phyloP scores from a whole-genome alignment of 30 jellyfish, hydroid and myxozoan species.

The Turritopsis rubra region DNA sequence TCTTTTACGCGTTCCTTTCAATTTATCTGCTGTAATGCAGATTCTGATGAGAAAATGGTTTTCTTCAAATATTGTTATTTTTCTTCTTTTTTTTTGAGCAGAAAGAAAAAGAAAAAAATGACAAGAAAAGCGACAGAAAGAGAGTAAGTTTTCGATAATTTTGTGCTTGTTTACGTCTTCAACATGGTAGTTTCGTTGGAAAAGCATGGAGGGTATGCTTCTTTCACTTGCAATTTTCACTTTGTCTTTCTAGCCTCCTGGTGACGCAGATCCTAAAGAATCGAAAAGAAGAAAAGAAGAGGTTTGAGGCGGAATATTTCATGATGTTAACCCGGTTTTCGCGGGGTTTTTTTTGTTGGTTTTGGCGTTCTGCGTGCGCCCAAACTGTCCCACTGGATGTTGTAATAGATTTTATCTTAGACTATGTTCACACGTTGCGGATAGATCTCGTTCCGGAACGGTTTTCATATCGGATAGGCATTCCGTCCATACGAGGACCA shows the following conservation, averaged over 20 bases:
- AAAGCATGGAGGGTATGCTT: not conserved
- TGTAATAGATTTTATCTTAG: no score
- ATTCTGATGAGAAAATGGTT: not conserved
- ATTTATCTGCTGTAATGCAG: not conserved
- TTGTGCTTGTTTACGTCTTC: no score
- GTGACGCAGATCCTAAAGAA: constrained; percentile 44
- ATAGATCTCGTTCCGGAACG: no score
- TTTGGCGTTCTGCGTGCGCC: no score
- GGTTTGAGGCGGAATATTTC: no score
- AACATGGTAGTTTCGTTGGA: no score
- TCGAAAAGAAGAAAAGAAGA: constrained; percentile 74
- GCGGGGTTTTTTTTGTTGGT: no score
- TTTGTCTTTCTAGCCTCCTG: constrained; percentile 37
- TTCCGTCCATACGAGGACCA: no score
- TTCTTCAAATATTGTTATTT: not conserved
- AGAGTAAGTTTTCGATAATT: constrained; percentile 15
- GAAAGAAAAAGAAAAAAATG: constrained; percentile 27
- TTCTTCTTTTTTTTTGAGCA: not conserved
- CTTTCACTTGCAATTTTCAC: not conserved
- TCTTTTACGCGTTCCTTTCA: not conserved
- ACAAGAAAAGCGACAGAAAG: constrained; percentile 27
- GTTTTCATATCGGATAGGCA: no score
- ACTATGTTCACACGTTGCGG: no score
- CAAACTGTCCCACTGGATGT: no score
- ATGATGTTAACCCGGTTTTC: no score